Base-by-base conservation (phyloP, 2,113 vertebrate species). In the Columba janthina region DNA sequence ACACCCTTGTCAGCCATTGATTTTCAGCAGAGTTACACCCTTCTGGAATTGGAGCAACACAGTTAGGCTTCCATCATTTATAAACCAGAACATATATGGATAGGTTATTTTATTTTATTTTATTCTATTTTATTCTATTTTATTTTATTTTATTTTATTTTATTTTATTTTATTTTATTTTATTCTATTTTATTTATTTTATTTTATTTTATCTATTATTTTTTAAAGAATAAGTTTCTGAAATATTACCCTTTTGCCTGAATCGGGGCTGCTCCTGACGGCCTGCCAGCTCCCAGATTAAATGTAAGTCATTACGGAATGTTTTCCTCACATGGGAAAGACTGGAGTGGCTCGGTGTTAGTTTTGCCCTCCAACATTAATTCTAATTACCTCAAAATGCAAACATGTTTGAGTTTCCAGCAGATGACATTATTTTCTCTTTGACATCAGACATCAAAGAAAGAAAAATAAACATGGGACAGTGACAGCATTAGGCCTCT, bases 341-440 rank as follows among this genome's bases (percentile, higher is more conserved):
- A 89, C 81, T 96, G 87, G 82, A 96, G 86, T 96, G 91, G 88
- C 93, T 96, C 57, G 54, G 95, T 97, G 91, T 97, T 97, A 92
- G 96, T 93, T 96, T 98, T 98, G 96, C 96, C 97, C 97, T 97
- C 96, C 89, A 62, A 97, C 97, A 98, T 98, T 98, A 98, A 98
- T 98, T 98, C 97, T 97, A 98, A 98, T 98, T 98, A 98, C 97
- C 96, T 98, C 97, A 98, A 97, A 98, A 98, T 95, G 96, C 97
- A 98, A 98, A 97, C 98, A 97, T 88, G 74, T 91, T 98, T 94
- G 95, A 95, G 89, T 98, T 97, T 97, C 97, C 97, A 98, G 94
- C 95, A 98, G 97, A 98, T 97, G 96, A 98, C 96, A 98, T 98
- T 97, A 97, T 98, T 98, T 98, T 98, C 96, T 98, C 94, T 97